phyloP scores from a whole-genome alignment of 2,797 vertebrate genomes.

The Acipenser oxyrinchus region DNA sequence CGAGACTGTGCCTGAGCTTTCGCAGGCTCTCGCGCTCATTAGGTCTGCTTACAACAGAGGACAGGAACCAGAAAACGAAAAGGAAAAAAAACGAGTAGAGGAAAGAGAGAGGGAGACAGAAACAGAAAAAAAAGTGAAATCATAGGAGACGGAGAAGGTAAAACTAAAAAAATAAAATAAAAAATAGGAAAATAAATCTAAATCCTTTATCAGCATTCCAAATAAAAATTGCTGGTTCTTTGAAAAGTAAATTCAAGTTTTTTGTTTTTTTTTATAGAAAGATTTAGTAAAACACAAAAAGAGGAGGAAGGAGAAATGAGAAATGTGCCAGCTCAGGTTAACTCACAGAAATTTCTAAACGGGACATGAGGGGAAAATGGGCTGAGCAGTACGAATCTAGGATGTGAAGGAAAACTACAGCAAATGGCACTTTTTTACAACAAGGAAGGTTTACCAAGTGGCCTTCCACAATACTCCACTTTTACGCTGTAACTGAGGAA shows the following conservation, averaged over 20 bases:
- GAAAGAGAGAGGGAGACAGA: not conserved
- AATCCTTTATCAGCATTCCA: not conserved
- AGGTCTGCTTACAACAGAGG: slow-evolving; percentile 48
- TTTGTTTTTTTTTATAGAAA: not conserved
- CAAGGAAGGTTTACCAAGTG: too few species aligned
- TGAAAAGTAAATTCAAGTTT: not conserved
- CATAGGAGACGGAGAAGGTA: slow-evolving; percentile 10
- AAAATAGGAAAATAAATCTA: not conserved
- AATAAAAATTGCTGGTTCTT: not conserved
- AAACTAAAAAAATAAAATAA: slow-evolving; percentile 14
- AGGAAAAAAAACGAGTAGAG: slow-evolving; percentile 23
- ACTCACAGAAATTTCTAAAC: too few species aligned
- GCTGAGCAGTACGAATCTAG: too few species aligned
- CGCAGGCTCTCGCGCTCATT: slow-evolving; percentile 56
- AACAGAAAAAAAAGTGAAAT: slow-evolving; percentile 24
- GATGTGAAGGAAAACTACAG: too few species aligned
- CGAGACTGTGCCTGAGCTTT: slow-evolving; percentile 72
- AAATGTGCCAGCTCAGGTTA: too few species aligned
- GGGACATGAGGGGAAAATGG: too few species aligned
- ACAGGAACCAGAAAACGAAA: slow-evolving; percentile 24
- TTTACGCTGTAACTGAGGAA: too few species aligned
- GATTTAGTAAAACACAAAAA: not conserved
- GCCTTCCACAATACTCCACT: too few species aligned
- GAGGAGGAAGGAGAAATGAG: not conserved
- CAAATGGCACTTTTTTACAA: too few species aligned